Percentiles rank a stretch among this genome's conserved stretches.
Evolutionary conservation across 2,113 vertebrate species (phyloP).

Genomic region (Macroglossus sobrinus): DNA sequence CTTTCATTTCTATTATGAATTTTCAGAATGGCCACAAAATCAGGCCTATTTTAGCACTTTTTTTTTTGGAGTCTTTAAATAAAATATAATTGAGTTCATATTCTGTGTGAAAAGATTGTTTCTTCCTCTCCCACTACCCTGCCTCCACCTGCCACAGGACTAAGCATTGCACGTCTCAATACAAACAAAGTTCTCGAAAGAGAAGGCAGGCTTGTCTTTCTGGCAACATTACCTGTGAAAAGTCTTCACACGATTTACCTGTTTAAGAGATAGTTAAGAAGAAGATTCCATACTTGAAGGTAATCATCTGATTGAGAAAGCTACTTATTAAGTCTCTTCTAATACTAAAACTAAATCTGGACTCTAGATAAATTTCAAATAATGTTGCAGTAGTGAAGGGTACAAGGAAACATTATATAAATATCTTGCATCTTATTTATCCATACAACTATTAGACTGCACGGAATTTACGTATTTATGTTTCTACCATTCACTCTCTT

Average conservation of each 20-base stretch:
- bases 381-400: not conserved
- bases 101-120: not conserved
- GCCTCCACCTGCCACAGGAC: too few species aligned
- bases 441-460: not conserved
- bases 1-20: not conserved
- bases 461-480: slow-evolving; percentile 28
- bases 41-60: not conserved
- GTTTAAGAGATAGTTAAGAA: not conserved
- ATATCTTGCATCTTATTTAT: not conserved
- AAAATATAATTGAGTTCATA: not conserved
- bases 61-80: not conserved
- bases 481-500: not conserved
- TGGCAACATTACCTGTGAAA: slow-evolving; percentile 13
- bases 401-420: not conserved
- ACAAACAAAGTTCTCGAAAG: not conserved
- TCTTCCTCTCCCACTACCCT: not conserved
- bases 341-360: not conserved
- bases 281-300: not conserved
- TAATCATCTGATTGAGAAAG: not conserved
- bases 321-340: not conserved
- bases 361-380: not conserved
- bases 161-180: not conserved
- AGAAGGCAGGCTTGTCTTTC: not conserved
- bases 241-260: not conserved
- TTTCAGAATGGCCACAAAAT: not conserved